Conservation (phyloP, 1,140 invertebrate genomes). For the Cyrtorhinus lividipennis region DNA sequence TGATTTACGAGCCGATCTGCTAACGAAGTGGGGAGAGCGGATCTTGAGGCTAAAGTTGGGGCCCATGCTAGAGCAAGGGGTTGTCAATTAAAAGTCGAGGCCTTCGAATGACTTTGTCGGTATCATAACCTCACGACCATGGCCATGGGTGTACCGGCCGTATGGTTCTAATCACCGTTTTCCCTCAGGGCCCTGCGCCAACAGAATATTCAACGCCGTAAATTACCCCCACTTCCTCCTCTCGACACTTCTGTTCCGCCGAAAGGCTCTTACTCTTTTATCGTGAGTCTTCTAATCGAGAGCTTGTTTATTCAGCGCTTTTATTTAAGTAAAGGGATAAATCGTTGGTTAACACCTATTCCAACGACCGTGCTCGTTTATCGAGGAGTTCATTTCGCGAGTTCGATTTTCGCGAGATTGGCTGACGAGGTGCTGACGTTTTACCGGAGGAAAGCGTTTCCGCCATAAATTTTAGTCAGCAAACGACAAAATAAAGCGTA, state of each 20-base stretch:
- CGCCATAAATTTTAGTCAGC: too few species aligned
- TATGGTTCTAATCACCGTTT: neutral
- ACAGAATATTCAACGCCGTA: neutral
- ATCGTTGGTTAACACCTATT: too few species aligned
- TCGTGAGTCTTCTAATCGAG: neutral
- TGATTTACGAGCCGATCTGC: constrained; percentile 19
- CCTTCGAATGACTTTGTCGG: constrained; percentile 15
- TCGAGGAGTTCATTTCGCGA: too few species aligned
- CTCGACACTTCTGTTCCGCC: constrained; percentile 1
- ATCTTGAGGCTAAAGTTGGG: neutral
- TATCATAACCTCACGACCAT: neutral
- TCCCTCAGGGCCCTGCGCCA: neutral
- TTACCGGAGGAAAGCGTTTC: too few species aligned
- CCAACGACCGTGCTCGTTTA: too few species aligned
- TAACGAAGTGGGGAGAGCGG: constrained; percentile 9
- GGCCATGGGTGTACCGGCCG: neutral
- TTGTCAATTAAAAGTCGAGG: constrained; percentile 12
- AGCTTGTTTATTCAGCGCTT: neutral
- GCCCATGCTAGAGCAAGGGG: neutral
- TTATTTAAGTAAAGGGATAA: too few species aligned
- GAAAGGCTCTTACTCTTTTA: neutral
- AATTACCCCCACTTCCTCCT: neutral
- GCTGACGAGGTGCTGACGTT: too few species aligned
- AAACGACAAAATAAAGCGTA: too few species aligned
- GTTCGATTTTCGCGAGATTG: too few species aligned